Evolutionary conservation across 2,113 vertebrate species (phyloP), one percentile per base, ranked within the genome.

Genomic region (Dasyornis broadbenti): DNA sequence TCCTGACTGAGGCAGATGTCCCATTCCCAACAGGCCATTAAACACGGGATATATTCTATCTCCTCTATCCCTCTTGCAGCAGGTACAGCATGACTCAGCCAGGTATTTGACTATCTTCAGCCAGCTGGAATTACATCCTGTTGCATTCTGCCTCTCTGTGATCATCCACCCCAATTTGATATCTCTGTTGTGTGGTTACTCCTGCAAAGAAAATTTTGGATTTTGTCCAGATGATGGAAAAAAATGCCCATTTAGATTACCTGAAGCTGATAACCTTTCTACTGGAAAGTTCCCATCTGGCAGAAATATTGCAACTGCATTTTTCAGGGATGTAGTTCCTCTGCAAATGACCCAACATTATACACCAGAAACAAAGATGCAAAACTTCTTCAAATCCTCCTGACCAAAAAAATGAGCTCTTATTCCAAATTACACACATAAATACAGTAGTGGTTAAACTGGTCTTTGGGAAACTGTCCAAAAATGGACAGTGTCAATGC

Each of bases 191-290:
- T 70, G 20, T 86, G 45, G 50, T 75, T 96, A 69, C 57, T 86
- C 64, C 88, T 92, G 40, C 88, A 75, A 71, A 95, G 52, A 93
- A 82, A 73, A 94, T 61, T 86, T 76, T 94, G 91, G 72, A 61
- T 82, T 95, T 89, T 94, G 56, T 92, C 81, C 97, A 97, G 91
- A 84, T 23, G 27, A 63, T 86, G 39, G 82, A 22, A 76, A 92
- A 91, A 59, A 8, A 31, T 89, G 88, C 82, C 92, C 37, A 57
- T 95, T 96, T 93, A 69, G 65, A 95, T 94, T 50, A 97, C 95
- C 70, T 95, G 85, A 95, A 91, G 54, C 79, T 73, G 79, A 90
- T 89, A 96, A 93, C n/a, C 39, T 94, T 95, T 94, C 91, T 82
- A 56, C 44, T 79, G 79, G 72, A 95, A 94, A 96, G 56, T 40